Conservation (phyloP, 1,140 invertebrate species). For the Pseudoatta argentina region DNA sequence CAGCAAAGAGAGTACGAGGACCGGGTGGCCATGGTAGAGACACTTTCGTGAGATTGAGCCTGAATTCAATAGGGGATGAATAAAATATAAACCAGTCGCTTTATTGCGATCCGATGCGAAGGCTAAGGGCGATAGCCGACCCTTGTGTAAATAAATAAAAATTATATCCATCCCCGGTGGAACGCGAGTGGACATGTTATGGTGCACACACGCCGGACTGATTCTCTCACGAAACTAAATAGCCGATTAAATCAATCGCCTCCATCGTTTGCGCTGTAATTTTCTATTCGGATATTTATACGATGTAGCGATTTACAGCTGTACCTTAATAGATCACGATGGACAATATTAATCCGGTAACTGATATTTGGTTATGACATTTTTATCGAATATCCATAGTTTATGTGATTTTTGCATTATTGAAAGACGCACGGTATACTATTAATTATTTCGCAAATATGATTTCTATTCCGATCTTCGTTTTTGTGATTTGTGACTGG, state of each 20-base stretch:
- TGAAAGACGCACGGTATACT: neutral
- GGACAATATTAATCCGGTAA: constrained; percentile 15
- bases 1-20: constrained; percentile 63
- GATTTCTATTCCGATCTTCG: neutral
- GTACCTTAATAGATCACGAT: neutral
- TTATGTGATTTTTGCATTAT: constrained; percentile 15
- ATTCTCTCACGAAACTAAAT: constrained; percentile 62
- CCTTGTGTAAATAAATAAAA: constrained; percentile 83
- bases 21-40: constrained; percentile 77
- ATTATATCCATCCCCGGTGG: constrained; percentile 70
- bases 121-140: constrained; percentile 68
- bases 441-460: constrained; percentile 13
- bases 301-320: constrained; percentile 15
- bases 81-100: constrained; percentile 85
- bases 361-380: neutral
- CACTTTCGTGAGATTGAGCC: constrained; percentile 85
- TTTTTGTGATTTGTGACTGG: neutral
- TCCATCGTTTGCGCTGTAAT: constrained; percentile 11
- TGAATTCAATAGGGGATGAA: constrained; percentile 86
- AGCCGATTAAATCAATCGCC: constrained; percentile 57
- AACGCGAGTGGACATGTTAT: constrained; percentile 38
- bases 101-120: constrained; percentile 66
- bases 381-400: constrained; percentile 1
- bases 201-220: constrained; percentile 46
- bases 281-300: constrained; percentile 49